Conservation (phyloP, 2,113 vertebrate species). For the Oncorhynchus tshawytscha region DNA sequence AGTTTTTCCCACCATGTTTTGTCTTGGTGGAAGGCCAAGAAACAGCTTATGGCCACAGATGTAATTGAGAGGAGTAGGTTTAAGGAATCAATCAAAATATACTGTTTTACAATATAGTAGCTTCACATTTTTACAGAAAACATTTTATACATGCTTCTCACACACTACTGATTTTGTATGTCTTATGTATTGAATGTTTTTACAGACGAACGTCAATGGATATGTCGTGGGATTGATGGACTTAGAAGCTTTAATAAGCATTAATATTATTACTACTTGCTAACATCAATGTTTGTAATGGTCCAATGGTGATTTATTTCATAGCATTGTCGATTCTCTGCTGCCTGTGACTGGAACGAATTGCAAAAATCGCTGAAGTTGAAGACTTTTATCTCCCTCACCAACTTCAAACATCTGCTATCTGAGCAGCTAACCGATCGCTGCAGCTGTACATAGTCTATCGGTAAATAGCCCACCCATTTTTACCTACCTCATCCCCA, state of each 20-base stretch:
- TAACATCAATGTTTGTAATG: slow-evolving; percentile 3
- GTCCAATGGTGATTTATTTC: slow-evolving; percentile 6
- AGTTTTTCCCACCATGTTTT: slow-evolving; percentile 51
- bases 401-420: too few relatives aligned
- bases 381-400: too few relatives aligned
- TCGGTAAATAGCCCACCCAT: too few relatives aligned
- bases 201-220: slow-evolving; percentile 13
- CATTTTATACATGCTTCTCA: slow-evolving; percentile 17
- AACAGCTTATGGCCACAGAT: slow-evolving; percentile 71
- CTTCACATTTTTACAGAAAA: slow-evolving; percentile 14
- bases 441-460: too few relatives aligned
- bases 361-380: too few relatives aligned
- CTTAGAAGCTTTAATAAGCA: slow-evolving; percentile 9
- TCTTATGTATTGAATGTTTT: slow-evolving; percentile 14
- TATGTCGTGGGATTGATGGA: slow-evolving; percentile 4
- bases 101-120: slow-evolving; percentile 53
- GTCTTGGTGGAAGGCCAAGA: slow-evolving; percentile 67
- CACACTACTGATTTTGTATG: background rate
- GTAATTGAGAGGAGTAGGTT: slow-evolving; percentile 67
- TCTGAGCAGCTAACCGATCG: too few relatives aligned
- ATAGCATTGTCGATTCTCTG: background rate
- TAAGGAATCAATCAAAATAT: slow-evolving; percentile 71
- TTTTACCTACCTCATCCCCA: too few relatives aligned
- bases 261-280: slow-evolving; percentile 12
- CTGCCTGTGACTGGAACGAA: too few relatives aligned